A percentile compares a stretch with the other conserved stretches of the same genome.
Evolutionary conservation across 2,797 vertebrate species (phyloP).

Genomic region (Synanceia verrucosa): DNA sequence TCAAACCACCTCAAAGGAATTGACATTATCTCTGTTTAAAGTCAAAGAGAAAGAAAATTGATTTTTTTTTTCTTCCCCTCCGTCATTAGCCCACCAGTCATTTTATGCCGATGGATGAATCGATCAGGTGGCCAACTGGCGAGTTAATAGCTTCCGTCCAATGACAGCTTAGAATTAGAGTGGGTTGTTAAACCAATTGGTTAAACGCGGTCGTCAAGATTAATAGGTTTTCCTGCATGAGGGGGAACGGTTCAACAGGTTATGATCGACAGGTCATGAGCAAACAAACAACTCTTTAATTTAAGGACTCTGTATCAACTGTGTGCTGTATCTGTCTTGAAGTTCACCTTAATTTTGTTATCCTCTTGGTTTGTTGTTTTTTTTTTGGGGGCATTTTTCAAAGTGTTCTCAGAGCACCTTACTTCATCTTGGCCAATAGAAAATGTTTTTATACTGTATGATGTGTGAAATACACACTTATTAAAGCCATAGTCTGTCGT

Average conservation of each 20-base stretch:
- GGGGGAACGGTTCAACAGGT: constrained; percentile 20
- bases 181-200: constrained; percentile 44
- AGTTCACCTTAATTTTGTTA: neutral
- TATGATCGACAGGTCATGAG: neutral
- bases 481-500: neutral
- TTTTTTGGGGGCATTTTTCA: no score
- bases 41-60: constrained; percentile 58
- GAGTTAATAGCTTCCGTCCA: constrained; percentile 47
- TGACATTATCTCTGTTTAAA: constrained; percentile 70
- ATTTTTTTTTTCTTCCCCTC: constrained; percentile 55
- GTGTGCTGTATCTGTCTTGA: neutral
- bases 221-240: neutral
- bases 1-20: constrained; percentile 77
- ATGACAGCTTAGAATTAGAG: constrained; percentile 31
- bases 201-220: constrained; percentile 31
- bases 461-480: no score
- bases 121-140: constrained; percentile 44
- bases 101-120: constrained; percentile 62
- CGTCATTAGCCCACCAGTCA: constrained; percentile 59
- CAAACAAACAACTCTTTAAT: constrained; percentile 1
- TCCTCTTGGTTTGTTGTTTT: neutral
- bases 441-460: neutral
- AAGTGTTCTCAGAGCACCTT: neutral
- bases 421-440: constrained; percentile 7
- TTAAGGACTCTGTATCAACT: neutral